These are phyloP conservation scores for Orchestia grillus DNA, from an alignment of 1,140 invertebrate genomes.

Conservation along the genomic window DNA sequence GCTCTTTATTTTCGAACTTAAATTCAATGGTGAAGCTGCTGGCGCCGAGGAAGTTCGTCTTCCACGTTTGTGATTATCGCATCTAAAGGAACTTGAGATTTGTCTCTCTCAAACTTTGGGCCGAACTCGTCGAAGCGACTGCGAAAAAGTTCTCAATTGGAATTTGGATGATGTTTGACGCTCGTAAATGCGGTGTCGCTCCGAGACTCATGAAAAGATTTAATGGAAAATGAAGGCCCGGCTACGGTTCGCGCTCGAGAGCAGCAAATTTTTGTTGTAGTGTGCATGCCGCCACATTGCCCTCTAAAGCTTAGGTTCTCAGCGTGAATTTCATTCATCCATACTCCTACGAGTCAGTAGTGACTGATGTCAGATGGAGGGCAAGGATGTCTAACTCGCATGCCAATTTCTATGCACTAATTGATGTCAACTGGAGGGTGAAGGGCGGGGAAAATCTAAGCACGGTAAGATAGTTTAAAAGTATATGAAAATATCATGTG, in stretches of 20 bases:
- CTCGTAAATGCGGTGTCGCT: constrained; percentile 7
- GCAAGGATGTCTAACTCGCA: too few relatives aligned
- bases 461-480: too few relatives aligned
- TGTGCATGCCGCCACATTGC: not conserved
- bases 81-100: constrained; percentile 23
- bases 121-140: constrained; percentile 28
- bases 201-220: not conserved
- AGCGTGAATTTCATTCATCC: too few relatives aligned
- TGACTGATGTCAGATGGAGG: too few relatives aligned
- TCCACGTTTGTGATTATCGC: constrained; percentile 21
- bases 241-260: not conserved
- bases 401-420: too few relatives aligned
- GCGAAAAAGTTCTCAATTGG: constrained; percentile 27
- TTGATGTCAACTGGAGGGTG: too few relatives aligned
- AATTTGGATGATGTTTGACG: constrained; percentile 28
- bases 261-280: not conserved
- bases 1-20: not conserved
- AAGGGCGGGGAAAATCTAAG: too few relatives aligned
- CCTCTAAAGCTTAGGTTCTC: too few relatives aligned
- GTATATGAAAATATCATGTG: too few relatives aligned
- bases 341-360: too few relatives aligned
- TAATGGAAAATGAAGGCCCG: not conserved
- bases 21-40: constrained; percentile 17
- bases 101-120: constrained; percentile 14
- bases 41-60: constrained; percentile 12